These are phyloP conservation scores for Loripinus fragilis DNA, from an alignment of 2,888 invertebrate genomes.

Conservation along the genomic window DNA sequence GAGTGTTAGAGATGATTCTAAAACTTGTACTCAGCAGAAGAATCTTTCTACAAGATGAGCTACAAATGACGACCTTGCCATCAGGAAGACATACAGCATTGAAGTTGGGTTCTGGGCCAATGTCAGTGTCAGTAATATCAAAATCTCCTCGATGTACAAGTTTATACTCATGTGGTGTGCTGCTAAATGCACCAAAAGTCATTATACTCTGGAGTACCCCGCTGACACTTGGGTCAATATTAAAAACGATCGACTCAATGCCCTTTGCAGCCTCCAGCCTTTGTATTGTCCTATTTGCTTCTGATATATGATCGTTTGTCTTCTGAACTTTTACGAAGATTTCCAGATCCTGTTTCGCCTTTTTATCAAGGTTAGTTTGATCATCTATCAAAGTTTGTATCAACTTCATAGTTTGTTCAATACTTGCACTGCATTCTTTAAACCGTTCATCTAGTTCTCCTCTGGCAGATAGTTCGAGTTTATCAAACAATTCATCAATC, in stretches of 20 bases:
- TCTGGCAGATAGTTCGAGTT: neutral
- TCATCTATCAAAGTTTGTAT: neutral
- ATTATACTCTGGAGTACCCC: neutral
- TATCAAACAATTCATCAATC: slow-evolving; percentile 5
- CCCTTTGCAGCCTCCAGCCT: neutral
- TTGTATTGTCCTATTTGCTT: neutral
- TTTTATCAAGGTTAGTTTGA: neutral
- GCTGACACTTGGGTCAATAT: neutral
- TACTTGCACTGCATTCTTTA: neutral
- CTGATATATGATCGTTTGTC: neutral
- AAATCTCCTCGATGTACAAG: slow-evolving; percentile 1
- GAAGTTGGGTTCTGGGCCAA: neutral
- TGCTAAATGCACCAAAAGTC: slow-evolving; percentile 5
- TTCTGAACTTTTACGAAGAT: slow-evolving; percentile 13
- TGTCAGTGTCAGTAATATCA: neutral
- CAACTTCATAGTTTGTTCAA: neutral
- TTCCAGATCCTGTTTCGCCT: slow-evolving; percentile 7
- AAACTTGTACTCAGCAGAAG: slow-evolving; percentile 8
- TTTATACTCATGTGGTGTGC: slow-evolving; percentile 8
- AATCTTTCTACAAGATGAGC: neutral
- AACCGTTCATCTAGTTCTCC: slow-evolving; percentile 2
- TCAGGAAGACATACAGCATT: slow-evolving; percentile 5
- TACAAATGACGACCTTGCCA: neutral
- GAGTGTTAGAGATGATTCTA: neutral
- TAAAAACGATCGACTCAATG: neutral